phyloP scores from a whole-genome alignment of 2,888 invertebrate genomes.

The Dynastes tityus region DNA sequence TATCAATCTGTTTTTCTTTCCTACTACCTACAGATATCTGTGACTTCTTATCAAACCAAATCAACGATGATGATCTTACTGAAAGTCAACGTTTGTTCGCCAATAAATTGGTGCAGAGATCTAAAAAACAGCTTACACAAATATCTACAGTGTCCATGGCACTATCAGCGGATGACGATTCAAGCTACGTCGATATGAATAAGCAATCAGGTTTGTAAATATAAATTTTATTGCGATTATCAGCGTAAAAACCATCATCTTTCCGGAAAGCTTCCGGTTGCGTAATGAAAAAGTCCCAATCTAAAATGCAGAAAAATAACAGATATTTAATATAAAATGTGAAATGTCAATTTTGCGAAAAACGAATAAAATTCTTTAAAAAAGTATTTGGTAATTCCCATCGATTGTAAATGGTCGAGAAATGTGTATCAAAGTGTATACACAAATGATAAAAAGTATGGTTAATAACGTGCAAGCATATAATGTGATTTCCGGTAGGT shows the following conservation, averaged over 20 bases:
- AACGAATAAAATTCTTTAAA: not conserved
- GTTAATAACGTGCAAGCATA: too few species aligned
- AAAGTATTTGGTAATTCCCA: too few species aligned
- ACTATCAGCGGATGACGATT: constrained; percentile 40
- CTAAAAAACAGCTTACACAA: constrained; percentile 46
- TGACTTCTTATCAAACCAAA: constrained; percentile 39
- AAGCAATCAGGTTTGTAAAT: constrained; percentile 48
- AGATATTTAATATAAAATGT: too few species aligned
- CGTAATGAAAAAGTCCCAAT: too few species aligned
- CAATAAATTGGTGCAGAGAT: constrained; percentile 44
- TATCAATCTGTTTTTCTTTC: not conserved
- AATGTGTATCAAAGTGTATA: too few species aligned
- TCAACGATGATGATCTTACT: constrained; percentile 39
- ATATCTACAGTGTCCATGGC: constrained; percentile 42
- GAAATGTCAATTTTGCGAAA: not conserved
- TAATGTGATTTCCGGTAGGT: too few species aligned
- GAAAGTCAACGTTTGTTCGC: constrained; percentile 44
- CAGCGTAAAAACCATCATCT: constrained; percentile 20
- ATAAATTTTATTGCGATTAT: constrained; percentile 21
- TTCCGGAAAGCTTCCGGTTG: constrained; percentile 10
- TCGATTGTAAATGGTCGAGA: too few species aligned
- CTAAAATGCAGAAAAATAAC: too few species aligned
- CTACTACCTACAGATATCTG: constrained; percentile 45
- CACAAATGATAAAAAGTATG: too few species aligned
- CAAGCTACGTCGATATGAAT: constrained; percentile 49